Evolutionary conservation across 2,113 vertebrate species (phyloP).

Genomic region (Penelope pileata): DNA sequence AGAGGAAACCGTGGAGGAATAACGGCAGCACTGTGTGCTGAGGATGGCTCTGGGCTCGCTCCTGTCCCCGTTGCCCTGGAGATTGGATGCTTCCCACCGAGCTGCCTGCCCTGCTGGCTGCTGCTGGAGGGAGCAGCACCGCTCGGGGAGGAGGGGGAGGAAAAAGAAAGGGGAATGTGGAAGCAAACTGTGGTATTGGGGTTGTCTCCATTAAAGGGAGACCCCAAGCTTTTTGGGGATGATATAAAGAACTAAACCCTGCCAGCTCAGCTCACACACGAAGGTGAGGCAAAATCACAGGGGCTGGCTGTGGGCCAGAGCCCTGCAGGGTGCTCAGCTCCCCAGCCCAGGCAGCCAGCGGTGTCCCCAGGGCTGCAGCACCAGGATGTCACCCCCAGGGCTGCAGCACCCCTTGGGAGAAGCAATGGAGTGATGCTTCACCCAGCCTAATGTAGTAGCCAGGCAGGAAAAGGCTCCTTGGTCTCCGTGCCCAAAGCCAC

Average conservation of each 20-base stretch:
- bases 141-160: not conserved
- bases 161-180: not conserved
- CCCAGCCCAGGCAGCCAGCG: not conserved
- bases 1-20: constrained; percentile 57
- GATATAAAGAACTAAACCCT: not conserved
- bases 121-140: not conserved
- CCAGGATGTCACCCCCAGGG: not conserved
- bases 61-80: constrained; percentile 30
- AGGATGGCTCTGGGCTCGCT: constrained; percentile 18
- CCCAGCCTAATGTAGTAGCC: not conserved
- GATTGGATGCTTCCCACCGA: not conserved
- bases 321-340: not conserved
- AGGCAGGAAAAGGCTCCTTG: not conserved
- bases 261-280: not conserved
- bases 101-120: not conserved
- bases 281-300: not conserved
- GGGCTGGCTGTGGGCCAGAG: not conserved
- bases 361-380: not conserved
- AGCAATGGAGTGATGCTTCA: not conserved
- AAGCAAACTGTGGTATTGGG: not conserved
- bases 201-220: not conserved
- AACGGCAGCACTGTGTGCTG: constrained; percentile 27
- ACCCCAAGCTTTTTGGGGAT: not conserved
- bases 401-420: not conserved
- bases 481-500: not conserved